A percentile compares a stretch with the other conserved stretches of the same genome.
Evolutionary conservation across 2,797 vertebrate species (phyloP).

Genomic region (Enteromius argenteus): DNA sequence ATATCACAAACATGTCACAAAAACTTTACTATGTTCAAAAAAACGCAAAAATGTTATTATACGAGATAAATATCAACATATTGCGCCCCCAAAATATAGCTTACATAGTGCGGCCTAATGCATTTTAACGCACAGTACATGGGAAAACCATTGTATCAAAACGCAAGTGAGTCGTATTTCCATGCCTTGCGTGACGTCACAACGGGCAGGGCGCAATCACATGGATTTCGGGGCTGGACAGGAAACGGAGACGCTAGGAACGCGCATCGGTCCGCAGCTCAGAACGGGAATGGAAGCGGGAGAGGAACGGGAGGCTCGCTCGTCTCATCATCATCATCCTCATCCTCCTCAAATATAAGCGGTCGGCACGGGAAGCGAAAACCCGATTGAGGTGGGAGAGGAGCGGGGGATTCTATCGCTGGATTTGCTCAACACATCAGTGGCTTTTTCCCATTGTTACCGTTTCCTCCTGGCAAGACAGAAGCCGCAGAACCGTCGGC

Average conservation of each 20-base stretch:
- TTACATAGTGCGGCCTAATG: background rate
- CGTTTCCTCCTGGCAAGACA: constrained; percentile 43
- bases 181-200: constrained; percentile 52
- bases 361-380: constrained; percentile 21
- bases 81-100: background rate
- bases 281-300: constrained; percentile 57
- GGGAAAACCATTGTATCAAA: constrained; percentile 3
- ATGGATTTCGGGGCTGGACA: constrained; percentile 65
- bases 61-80: background rate
- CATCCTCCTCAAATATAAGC: constrained; percentile 28
- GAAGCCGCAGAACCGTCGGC: constrained; percentile 35
- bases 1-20: background rate
- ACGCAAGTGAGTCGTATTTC: background rate
- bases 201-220: constrained; percentile 54
- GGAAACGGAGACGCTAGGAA: constrained; percentile 65
- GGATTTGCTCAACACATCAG: constrained; percentile 52
- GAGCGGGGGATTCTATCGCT: constrained; percentile 15
- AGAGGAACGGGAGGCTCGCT: constrained; percentile 46
- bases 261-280: constrained; percentile 63
- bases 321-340: background rate
- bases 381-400: background rate
- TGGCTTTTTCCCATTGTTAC: constrained; percentile 54
- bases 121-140: background rate
- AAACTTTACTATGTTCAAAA: background rate
- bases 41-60: no score